Evolutionary conservation across 2,888 invertebrate species (phyloP).

Genomic region (Xylota sylvarum): DNA sequence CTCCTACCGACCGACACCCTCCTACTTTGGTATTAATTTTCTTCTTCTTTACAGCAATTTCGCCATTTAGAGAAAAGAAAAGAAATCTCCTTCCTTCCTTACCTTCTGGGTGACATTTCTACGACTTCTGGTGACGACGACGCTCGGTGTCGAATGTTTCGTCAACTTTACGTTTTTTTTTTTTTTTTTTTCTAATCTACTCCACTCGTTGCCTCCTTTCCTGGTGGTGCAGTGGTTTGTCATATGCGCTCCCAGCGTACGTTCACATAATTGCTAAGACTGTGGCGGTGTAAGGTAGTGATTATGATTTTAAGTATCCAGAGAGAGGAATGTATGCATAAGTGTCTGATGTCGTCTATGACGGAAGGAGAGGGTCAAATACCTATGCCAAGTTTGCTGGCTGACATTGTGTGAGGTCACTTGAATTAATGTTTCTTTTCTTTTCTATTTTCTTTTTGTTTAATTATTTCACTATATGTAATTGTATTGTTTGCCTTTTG

Average conservation of each 20-base stretch:
- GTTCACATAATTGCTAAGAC: slow-evolving; percentile 52
- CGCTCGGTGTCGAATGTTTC: slow-evolving; percentile 69
- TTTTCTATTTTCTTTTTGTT: slow-evolving; percentile 1
- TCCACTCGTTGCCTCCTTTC: slow-evolving; percentile 25
- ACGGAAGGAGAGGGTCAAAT: slow-evolving; percentile 66
- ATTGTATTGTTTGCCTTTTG: slow-evolving; percentile 49
- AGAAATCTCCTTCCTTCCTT: slow-evolving; percentile 34
- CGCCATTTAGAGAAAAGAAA: slow-evolving; percentile 33
- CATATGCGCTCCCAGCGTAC: slow-evolving; percentile 1
- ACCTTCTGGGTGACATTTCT: slow-evolving; percentile 39
- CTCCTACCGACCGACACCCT: neutral
- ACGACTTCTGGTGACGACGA: slow-evolving; percentile 65
- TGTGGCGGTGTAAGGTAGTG: slow-evolving; percentile 15
- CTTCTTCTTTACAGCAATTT: slow-evolving; percentile 51
- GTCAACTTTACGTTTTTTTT: slow-evolving; percentile 18
- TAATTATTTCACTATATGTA: slow-evolving; percentile 46
- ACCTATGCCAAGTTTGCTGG: slow-evolving; percentile 59
- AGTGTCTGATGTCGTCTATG: slow-evolving; percentile 66
- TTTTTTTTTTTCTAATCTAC: slow-evolving; percentile 54
- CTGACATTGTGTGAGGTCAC: slow-evolving; percentile 54
- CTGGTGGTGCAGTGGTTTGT: slow-evolving; percentile 11
- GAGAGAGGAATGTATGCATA: slow-evolving; percentile 36
- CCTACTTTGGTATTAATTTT: slow-evolving; percentile 61
- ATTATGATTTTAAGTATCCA: slow-evolving; percentile 47
- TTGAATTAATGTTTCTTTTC: slow-evolving; percentile 37